Conservation (phyloP, 2,888 invertebrate genomes). For the Amiota minor region DNA sequence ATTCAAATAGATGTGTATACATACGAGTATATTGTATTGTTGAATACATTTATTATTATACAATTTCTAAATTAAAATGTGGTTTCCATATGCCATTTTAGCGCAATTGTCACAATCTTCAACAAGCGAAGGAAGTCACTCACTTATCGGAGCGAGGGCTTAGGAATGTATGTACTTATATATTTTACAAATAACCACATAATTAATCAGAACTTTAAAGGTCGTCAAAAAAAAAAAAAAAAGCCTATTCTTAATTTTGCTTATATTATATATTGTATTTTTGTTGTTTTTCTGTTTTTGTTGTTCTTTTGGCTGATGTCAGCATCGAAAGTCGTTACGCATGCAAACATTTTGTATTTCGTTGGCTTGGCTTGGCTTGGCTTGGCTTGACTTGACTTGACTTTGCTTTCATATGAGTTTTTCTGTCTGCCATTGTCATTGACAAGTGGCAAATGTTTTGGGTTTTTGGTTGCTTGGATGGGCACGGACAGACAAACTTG, state of each 20-base stretch:
- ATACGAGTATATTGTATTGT: too few relatives aligned
- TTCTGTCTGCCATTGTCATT: too few relatives aligned
- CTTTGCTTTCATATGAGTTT: too few relatives aligned
- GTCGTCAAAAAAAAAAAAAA: too few relatives aligned
- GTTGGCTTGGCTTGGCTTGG: too few relatives aligned
- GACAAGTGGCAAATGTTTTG: too few relatives aligned
- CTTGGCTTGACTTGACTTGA: too few relatives aligned
- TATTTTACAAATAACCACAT: too few relatives aligned
- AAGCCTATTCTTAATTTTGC: background rate
- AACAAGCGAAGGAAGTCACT: background rate
- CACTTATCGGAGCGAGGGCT: constrained; percentile 1
- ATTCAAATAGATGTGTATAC: too few relatives aligned
- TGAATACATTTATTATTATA: background rate
- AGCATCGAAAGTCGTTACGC: constrained; percentile 3
- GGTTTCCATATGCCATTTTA: background rate
- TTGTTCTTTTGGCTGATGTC: constrained; percentile 13
- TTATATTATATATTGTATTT: background rate
- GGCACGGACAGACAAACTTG: too few relatives aligned
- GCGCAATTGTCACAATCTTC: background rate
- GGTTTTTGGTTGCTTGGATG: too few relatives aligned
- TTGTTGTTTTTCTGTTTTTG: background rate
- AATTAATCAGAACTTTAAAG: background rate
- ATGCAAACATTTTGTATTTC: background rate
- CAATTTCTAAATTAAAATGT: constrained; percentile 16
- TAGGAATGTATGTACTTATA: too few relatives aligned